A percentile compares a stretch with the other conserved stretches of the same genome.
phyloP scores from a whole-genome alignment of 2,797 vertebrate species.

The Eulemur coronatus region DNA sequence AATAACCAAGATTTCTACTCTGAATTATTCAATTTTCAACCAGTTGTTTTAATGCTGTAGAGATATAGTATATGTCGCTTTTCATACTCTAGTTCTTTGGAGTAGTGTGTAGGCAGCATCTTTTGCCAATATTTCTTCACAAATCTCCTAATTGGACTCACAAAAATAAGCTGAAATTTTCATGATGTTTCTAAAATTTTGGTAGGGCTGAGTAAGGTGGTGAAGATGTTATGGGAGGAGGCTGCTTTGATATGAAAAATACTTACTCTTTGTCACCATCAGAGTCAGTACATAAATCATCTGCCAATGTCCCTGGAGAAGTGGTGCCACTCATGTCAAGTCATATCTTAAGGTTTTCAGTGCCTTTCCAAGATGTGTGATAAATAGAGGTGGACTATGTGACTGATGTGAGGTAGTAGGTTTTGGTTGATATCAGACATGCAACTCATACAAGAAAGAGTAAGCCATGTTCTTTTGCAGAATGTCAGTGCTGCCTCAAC shows the following conservation, averaged over 20 bases:
- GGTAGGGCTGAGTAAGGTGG: not conserved
- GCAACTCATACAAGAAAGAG: not conserved
- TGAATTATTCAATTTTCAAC: not conserved
- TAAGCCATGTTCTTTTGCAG: not conserved
- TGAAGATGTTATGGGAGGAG: conserved; percentile 1
- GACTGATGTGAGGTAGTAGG: not conserved
- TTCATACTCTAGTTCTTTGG: not conserved
- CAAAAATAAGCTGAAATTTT: conserved; percentile 32
- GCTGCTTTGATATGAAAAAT: conserved; percentile 5
- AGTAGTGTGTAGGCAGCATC: not conserved
- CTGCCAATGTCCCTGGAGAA: rapidly evolving
- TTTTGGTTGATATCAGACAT: not conserved
- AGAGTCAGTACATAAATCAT: not conserved
- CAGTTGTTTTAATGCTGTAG: not conserved
- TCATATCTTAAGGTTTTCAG: not conserved
- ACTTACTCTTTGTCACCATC: not conserved
- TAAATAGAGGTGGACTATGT: not conserved
- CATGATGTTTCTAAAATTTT: not conserved
- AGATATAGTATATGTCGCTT: not conserved
- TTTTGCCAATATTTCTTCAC: not conserved
- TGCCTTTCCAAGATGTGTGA: not conserved
- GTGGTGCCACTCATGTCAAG: not conserved
- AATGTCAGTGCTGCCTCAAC: rapidly evolving
- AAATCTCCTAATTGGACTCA: not conserved
- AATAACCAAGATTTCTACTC: not conserved